These are phyloP conservation scores for Pelagia noctiluca DNA, from an alignment of 30 jellyfish, hydroid and myxozoan species.

Conservation along the genomic window DNA sequence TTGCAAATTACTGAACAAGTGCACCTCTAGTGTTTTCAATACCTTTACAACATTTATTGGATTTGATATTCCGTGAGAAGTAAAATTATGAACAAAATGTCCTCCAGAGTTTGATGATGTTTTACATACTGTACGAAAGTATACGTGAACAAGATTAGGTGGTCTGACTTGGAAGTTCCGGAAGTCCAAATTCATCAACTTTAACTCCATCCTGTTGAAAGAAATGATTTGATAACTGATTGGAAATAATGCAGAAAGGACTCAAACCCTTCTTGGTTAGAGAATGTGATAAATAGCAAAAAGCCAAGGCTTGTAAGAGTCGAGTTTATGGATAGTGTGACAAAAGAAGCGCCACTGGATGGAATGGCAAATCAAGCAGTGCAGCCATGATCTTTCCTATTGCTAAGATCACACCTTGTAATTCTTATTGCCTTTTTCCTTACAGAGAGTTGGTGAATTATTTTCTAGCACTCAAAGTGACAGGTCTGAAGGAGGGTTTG, in stretches of 20 bases:
- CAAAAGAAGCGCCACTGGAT: no score
- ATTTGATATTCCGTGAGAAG: no score
- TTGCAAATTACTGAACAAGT: no score
- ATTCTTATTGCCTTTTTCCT: background rate
- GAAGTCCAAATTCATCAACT: conserved; percentile 98
- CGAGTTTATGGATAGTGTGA: background rate
- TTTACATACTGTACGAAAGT: no score
- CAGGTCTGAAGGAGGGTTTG: no score
- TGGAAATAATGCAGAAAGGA: background rate
- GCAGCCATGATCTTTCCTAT: background rate
- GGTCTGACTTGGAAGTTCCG: conserved; percentile 90
- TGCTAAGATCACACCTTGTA: no score
- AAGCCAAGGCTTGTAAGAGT: background rate
- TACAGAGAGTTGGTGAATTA: background rate
- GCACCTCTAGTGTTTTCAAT: no score
- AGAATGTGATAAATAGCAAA: background rate
- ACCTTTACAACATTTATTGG: no score
- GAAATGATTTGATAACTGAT: background rate
- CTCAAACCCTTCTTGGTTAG: background rate
- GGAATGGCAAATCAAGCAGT: no score
- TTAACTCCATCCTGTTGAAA: conserved; percentile 91
- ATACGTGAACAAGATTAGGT: conserved; percentile 38
- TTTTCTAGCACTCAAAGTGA: no score
- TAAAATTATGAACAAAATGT: no score
- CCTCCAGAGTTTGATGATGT: no score